phyloP scores from a whole-genome alignment of 2,888 invertebrate species.

The Tenthredo amoena region DNA sequence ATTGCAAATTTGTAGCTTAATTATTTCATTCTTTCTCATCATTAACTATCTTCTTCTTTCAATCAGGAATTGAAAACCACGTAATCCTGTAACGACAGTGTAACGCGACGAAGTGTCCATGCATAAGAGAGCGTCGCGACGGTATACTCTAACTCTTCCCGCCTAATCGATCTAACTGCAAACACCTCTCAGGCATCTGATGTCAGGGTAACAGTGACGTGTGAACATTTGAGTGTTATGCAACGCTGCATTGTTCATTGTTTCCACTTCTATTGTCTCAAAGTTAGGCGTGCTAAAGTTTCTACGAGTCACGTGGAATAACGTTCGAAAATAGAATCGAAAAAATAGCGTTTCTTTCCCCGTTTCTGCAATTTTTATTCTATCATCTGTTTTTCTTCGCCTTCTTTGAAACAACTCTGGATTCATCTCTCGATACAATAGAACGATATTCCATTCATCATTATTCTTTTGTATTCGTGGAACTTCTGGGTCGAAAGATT shows the following conservation, averaged over 20 bases:
- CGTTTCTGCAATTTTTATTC: not conserved
- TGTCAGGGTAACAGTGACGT: conserved; percentile 11
- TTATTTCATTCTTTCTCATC: not conserved
- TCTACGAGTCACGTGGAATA: conserved; percentile 23
- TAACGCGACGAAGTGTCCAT: not conserved
- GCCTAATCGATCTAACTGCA: conserved; percentile 24
- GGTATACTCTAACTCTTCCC: not conserved
- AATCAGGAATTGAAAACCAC: not conserved
- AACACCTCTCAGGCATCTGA: conserved; percentile 36
- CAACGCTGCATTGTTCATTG: conserved; percentile 48
- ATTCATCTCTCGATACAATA: not conserved
- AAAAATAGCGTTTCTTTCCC: not conserved
- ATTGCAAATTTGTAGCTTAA: not conserved
- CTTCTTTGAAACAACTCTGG: conserved; percentile 5
- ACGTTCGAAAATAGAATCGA: not conserved
- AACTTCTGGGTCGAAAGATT: not conserved
- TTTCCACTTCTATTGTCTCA: conserved; percentile 40
- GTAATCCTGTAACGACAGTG: not conserved
- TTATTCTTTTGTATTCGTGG: not conserved
- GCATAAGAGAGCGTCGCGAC: not conserved
- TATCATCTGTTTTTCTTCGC: not conserved
- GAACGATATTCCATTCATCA: not conserved
- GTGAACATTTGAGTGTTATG: conserved; percentile 42
- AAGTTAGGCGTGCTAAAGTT: conserved; percentile 32
- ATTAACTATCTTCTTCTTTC: not conserved